Conservation (phyloP, 2,113 vertebrate species). For the Oceanites oceanicus region DNA sequence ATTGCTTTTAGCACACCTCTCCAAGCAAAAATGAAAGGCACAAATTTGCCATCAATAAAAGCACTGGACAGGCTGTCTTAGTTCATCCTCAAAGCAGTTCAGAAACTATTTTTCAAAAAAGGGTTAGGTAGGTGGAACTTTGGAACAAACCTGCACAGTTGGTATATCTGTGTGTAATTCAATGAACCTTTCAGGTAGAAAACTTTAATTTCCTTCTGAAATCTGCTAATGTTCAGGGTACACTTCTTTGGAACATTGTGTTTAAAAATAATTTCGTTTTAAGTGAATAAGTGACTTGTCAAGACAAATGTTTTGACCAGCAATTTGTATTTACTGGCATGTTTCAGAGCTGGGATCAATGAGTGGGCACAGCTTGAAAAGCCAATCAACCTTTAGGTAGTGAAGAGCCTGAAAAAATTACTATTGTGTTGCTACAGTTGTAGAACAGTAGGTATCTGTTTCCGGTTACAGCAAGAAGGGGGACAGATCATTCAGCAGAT, state of each 20-base stretch:
- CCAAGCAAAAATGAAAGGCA: neutral
- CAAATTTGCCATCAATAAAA: neutral
- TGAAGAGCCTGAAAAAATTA: neutral
- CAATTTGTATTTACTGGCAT: neutral
- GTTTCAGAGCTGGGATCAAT: neutral
- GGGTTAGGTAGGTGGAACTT: neutral
- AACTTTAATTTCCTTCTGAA: neutral
- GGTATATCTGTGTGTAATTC: neutral
- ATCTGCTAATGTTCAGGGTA: neutral
- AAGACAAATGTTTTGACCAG: neutral
- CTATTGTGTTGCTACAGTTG: neutral
- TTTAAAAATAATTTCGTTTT: neutral
- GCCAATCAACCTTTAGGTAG: neutral
- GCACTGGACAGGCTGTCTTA: neutral
- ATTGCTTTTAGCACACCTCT: neutral
- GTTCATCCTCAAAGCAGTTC: neutral
- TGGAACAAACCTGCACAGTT: neutral
- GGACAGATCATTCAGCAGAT: neutral
- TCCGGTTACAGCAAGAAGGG: neutral
- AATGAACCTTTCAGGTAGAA: neutral
- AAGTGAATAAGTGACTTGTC: neutral
- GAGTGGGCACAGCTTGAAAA: neutral
- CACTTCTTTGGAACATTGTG: neutral
- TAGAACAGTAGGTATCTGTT: neutral
- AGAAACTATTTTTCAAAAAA: neutral